Percentiles rank a stretch among this genome's conserved stretches.
Conservation (phyloP, 1,140 invertebrate genomes). For the Manduca sexta region DNA sequence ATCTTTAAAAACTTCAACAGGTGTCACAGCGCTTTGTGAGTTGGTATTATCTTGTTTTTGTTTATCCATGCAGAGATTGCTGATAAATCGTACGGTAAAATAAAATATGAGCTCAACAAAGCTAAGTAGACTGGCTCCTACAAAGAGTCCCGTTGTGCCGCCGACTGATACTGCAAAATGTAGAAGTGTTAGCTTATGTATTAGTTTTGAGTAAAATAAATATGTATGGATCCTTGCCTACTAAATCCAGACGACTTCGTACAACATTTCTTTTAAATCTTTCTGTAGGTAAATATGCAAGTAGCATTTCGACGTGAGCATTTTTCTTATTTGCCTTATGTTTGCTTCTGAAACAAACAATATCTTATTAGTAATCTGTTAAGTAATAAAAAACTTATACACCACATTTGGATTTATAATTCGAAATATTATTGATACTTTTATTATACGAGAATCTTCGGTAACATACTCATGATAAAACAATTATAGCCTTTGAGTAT, state of each 20-base stretch:
- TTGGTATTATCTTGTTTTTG: not conserved
- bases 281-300: conserved; percentile 75
- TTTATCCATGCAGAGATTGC: conserved; percentile 34
- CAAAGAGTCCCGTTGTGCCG: conserved; percentile 76
- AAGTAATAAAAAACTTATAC: not conserved
- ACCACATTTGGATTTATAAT: too few relatives aligned
- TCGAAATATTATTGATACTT: too few relatives aligned
- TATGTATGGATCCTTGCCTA: conserved; percentile 57
- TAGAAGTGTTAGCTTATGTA: conserved; percentile 3
- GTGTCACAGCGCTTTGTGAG: not conserved
- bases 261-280: conserved; percentile 77
- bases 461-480: too few relatives aligned
- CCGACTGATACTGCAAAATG: conserved; percentile 76
- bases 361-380: not conserved
- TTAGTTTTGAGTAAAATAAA: not conserved
- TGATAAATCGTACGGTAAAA: conserved; percentile 51
- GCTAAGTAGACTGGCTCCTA: conserved; percentile 77
- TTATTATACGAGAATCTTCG: too few relatives aligned
- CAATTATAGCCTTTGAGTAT: too few relatives aligned
- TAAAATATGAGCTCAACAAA: conserved; percentile 75
- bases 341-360: conserved; percentile 3
- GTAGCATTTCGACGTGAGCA: conserved; percentile 69
- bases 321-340: conserved; percentile 31
- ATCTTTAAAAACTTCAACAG: too few relatives aligned
- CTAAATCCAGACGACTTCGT: conserved; percentile 75